Base-by-base conservation (phyloP, 2,797 vertebrate genomes). In the Oryzias sinensis region DNA sequence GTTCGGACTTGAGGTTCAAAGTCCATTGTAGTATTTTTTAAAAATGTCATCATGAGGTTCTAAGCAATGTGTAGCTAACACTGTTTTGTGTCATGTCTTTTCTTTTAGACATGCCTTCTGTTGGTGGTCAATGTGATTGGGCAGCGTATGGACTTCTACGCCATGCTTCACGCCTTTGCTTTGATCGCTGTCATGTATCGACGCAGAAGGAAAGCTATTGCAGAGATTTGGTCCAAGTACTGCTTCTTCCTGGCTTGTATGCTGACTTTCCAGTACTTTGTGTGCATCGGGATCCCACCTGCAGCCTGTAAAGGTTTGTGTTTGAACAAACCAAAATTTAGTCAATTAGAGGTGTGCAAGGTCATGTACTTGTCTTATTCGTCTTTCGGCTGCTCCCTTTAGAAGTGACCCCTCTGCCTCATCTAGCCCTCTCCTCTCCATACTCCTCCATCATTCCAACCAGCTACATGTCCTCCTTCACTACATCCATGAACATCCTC, bases 61-160 rank as follows among this genome's bases (percentile, higher is more conserved):
- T 46, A 4, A 4, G 1, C 4, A 4, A 5, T 14, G 44, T 46
- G 18, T 20, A 46, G 4, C 44, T 18, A 14, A 5, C 44, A 18
- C 22, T 4, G 22, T 51, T 58, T 20, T 48, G 5, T 14, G 51
- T 46, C 0, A 0, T 48, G 45, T 37, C 9, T 62, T 62, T 45
- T 63, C 50, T 68, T 43, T 7, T 87, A 99, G 97, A 95, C 95
- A 6, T 98, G 97, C 89, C 95, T 99, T 80, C 90, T 99, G 79
- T 78, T 99, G 74, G 96, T 90, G 24, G 94, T 99, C 75, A 99
- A 98, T 1, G 95, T 98, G 14, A 94, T 99, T 9, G 97, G 97
- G 17, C 97, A 99, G 82, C 91, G 97, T 37, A 99, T 99, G 97
- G 97, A 99, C 85, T 96, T 99, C 86, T 99, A 95, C 37, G 94